These are phyloP conservation scores for Nudaria mundana DNA, from an alignment of 2,888 invertebrate genomes.

Conservation along the genomic window DNA sequence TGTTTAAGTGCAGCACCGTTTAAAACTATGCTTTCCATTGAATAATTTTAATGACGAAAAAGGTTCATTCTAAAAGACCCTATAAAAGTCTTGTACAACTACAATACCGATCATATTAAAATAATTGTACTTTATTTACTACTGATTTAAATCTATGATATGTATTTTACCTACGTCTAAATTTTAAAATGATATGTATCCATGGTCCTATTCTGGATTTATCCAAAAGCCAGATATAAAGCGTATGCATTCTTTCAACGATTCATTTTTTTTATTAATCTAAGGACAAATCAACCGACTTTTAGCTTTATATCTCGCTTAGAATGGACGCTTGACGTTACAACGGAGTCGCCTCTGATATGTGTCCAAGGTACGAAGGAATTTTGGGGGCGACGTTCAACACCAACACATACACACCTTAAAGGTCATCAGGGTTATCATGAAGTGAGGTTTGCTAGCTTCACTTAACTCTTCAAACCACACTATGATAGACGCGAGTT, in stretches of 20 bases:
- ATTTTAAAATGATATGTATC: conserved; percentile 71
- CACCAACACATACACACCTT: conserved; percentile 43
- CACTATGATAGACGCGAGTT: conserved; percentile 65
- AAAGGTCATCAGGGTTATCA: conserved; percentile 47
- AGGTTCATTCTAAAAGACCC: conserved; percentile 53
- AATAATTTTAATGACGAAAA: conserved; percentile 37
- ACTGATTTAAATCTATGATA: conserved; percentile 67
- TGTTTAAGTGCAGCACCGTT: conserved; percentile 65
- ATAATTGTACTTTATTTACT: conserved; percentile 74
- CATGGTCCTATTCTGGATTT: conserved; percentile 77
- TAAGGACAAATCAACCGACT: conserved; percentile 59
- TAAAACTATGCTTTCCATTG: conserved; percentile 52
- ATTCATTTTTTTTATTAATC: conserved; percentile 56
- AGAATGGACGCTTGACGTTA: conserved; percentile 63
- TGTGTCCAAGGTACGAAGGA: conserved; percentile 38
- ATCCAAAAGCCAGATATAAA: conserved; percentile 79
- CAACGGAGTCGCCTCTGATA: conserved; percentile 75
- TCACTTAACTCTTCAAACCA: conserved; percentile 30
- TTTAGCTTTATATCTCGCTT: conserved; percentile 77
- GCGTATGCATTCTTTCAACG: conserved; percentile 77
- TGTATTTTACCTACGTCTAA: conserved; percentile 59
- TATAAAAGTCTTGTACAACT: conserved; percentile 66
- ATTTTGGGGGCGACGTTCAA: conserved; percentile 59
- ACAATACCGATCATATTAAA: conserved; percentile 77
- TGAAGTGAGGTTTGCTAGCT: conserved; percentile 37